A percentile compares a stretch with the other conserved stretches of the same genome.
phyloP scores from a whole-genome alignment of 2,888 invertebrate genomes.

The Drosophila conformis region DNA sequence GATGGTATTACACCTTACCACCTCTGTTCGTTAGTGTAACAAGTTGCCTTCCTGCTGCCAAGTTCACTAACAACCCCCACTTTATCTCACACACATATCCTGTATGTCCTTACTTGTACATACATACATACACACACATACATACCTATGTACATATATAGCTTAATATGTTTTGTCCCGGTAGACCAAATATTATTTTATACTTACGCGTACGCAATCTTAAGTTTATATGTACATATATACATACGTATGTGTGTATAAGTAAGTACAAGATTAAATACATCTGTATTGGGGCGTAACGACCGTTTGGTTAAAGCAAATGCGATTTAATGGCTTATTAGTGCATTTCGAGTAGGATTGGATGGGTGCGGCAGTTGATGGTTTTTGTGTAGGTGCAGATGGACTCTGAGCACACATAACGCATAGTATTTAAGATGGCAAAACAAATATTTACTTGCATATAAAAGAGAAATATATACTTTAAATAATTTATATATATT shows the following conservation, averaged over 20 bases:
- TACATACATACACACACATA: neutral
- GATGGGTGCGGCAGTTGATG: neutral
- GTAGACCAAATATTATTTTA: conserved; percentile 20
- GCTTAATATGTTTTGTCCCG: conserved; percentile 1
- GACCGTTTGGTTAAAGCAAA: conserved; percentile 33
- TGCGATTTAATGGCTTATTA: conserved; percentile 63
- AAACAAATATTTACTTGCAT: neutral
- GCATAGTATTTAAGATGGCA: neutral
- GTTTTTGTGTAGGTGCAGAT: neutral
- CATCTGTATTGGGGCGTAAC: conserved; percentile 26
- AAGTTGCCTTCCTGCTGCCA: conserved; percentile 20
- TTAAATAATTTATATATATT: neutral
- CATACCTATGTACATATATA: neutral
- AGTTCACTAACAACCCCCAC: conserved; percentile 9
- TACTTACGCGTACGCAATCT: conserved; percentile 16
- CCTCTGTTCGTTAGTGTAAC: conserved; percentile 21
- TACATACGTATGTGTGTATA: conserved; percentile 1
- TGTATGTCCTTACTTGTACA: conserved; percentile 3
- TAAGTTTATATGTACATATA: conserved; percentile 3
- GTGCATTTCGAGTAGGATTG: conserved; percentile 24
- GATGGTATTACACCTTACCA: conserved; percentile 21
- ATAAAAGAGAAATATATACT: conserved; percentile 85
- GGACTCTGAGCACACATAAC: neutral
- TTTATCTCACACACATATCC: neutral
- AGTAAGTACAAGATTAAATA: conserved; percentile 25